Evolutionary conservation across 2,797 vertebrate genomes (phyloP).

Genomic region (Spatula versicolor): DNA sequence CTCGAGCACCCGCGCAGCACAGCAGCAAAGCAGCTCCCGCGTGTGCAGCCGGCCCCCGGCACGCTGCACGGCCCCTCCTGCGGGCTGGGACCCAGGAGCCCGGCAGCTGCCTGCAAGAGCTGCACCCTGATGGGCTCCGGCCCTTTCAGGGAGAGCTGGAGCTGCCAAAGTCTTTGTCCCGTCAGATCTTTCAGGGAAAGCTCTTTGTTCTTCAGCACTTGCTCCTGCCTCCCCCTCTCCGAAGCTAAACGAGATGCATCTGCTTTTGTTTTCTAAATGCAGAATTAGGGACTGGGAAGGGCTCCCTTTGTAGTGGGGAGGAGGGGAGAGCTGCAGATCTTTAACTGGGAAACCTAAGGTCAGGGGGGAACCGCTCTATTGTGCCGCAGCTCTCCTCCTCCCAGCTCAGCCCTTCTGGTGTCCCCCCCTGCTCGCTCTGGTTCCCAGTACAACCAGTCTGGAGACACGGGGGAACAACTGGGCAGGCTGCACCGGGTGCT

Average conservation of each 20-base stretch:
- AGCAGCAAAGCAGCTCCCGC: neutral
- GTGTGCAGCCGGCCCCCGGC: neutral
- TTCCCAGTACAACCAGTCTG: neutral
- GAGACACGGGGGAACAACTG: neutral
- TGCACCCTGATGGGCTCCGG: constrained; percentile 7
- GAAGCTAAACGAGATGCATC: constrained; percentile 53
- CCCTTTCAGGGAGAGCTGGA: constrained; percentile 22
- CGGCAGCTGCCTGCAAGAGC: constrained; percentile 21
- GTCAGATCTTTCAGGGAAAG: constrained; percentile 47
- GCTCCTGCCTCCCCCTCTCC: constrained; percentile 49
- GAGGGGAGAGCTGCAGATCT: constrained; percentile 56
- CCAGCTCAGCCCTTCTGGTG: constrained; percentile 54
- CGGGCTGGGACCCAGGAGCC: neutral
- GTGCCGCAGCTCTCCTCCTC: constrained; percentile 44
- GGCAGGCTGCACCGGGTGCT: neutral
- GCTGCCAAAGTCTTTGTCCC: constrained; percentile 67
- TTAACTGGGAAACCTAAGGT: constrained; percentile 47
- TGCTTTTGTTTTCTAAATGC: constrained; percentile 72
- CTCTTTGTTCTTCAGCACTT: constrained; percentile 65
- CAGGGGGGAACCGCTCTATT: constrained; percentile 45
- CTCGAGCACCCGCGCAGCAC: neutral
- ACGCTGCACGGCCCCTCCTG: neutral
- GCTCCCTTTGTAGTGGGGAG: constrained; percentile 57
- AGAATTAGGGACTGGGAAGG: constrained; percentile 59
- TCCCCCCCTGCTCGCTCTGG: constrained; percentile 15